phyloP scores from a whole-genome alignment of 2,888 invertebrate species.

The Stramonita haemastoma region DNA sequence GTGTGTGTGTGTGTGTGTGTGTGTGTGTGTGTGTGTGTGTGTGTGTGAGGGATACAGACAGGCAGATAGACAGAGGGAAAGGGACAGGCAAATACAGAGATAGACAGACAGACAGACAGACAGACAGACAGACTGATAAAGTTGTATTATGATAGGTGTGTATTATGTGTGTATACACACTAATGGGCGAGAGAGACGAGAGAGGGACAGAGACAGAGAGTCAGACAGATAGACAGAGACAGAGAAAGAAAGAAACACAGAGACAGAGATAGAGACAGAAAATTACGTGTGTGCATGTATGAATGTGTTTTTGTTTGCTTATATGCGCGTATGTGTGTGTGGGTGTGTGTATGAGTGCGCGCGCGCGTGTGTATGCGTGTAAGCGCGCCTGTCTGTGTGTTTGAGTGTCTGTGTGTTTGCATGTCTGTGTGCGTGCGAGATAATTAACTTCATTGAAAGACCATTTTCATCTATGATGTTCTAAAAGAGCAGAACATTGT shows the following conservation, averaged over 20 bases:
- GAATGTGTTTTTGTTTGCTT: background rate
- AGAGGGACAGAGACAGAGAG: too few species aligned
- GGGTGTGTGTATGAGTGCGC: background rate
- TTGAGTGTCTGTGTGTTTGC: background rate
- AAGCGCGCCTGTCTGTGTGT: background rate
- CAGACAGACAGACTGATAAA: too few species aligned
- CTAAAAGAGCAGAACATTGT: too few species aligned
- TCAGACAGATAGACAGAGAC: too few species aligned
- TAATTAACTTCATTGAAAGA: background rate
- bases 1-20: background rate
- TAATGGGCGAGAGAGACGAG: too few species aligned
- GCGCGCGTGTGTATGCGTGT: background rate
- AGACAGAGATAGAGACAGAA: too few species aligned
- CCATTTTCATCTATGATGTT: background rate
- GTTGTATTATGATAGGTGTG: too few species aligned
- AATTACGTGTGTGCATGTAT: background rate
- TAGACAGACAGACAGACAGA: too few species aligned
- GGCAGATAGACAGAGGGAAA: background rate
- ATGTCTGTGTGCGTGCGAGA: constrained; percentile 3
- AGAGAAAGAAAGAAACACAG: too few species aligned
- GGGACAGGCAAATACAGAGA: too few species aligned
- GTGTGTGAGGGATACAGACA: background rate
- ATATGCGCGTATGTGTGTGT: background rate
- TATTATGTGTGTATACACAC: too few species aligned
- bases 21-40: constrained; percentile 4